Evolutionary conservation across 2,888 invertebrate species (phyloP), one percentile per base, ranked within the genome.

Genomic region (Abrostola triplasia): DNA sequence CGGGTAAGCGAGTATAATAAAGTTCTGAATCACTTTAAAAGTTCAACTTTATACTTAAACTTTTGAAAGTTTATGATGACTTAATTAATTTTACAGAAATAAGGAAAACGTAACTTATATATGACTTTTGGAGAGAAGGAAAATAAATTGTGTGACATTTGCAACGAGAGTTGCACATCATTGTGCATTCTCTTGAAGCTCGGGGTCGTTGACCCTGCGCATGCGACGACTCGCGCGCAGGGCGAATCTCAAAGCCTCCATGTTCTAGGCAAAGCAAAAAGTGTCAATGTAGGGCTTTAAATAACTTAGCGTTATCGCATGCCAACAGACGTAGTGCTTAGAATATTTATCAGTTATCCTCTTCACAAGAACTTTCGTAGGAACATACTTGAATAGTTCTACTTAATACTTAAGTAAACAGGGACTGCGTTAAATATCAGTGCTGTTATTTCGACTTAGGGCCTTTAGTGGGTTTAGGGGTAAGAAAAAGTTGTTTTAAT

Each of bases 151-250:
- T 82, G 84, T 83, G 84, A 74, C 59, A 60, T 86, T 86, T 83
- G 76, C 83, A 77, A 66, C 68, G 81, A 82, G 79, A 79, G 76
- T 71, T 70, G 83, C 82, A 86, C 89, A 90, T 90, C 88, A 88
- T 89, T 90, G 86, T 89, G 89, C 88, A 92, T 92, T 90, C 91
- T 83, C 84, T 72, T 81, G 68, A 80, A 80, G 70, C 58, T 64
- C 62, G 67, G 77, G 82, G 83, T 86, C 83, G 78, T 50, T 64
- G 85, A 84, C 48, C 69, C 53, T 49, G 53, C 63, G 57, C 54
- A 48, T 13, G 55, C 67, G 57, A 6, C 64, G 62, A 73, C 61
- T 59, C 49, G 59, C 52, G 62, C 66, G 62, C 63, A 73, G 70
- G 57, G 49, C 56, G 71, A 62, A 58, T 69, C 67, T 71, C 72